phyloP scores from a whole-genome alignment of 2,113 vertebrate genomes.

The Hirundichthys speculiger region DNA sequence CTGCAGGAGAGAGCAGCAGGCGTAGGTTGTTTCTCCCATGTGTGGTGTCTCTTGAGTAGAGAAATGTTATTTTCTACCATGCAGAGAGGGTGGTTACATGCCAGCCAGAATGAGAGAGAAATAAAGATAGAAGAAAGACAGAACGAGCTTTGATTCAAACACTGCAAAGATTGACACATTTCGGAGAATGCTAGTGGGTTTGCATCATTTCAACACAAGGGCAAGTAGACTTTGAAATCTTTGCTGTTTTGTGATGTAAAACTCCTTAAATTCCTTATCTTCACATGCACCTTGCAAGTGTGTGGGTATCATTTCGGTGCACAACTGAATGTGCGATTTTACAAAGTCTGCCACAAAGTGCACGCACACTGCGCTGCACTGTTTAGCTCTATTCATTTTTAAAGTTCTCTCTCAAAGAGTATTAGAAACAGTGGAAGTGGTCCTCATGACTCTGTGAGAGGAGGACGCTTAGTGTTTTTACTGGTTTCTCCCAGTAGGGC shows the following conservation, averaged over 20 bases:
- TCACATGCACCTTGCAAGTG: constrained; percentile 48
- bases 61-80: constrained; percentile 73
- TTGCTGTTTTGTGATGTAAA: constrained; percentile 51
- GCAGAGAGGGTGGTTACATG: constrained; percentile 65
- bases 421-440: constrained; percentile 57
- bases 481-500: constrained; percentile 28
- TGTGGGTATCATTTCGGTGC: constrained; percentile 52
- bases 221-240: constrained; percentile 66
- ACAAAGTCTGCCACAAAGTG: constrained; percentile 57
- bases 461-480: constrained; percentile 38
- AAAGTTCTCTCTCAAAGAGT: constrained; percentile 57
- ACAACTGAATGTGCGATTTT: constrained; percentile 52
- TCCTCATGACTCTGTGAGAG: constrained; percentile 44
- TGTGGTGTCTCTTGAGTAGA: constrained; percentile 68
- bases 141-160: constrained; percentile 59
- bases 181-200: constrained; percentile 60
- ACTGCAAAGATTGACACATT: constrained; percentile 64
- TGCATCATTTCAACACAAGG: constrained; percentile 69
- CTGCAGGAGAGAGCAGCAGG: constrained; percentile 70
- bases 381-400: constrained; percentile 74
- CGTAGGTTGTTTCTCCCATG: constrained; percentile 74
- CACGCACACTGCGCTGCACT: constrained; percentile 55
- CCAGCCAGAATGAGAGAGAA: constrained; percentile 65
- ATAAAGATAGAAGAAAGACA: constrained; percentile 62
- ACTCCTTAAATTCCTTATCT: constrained; percentile 50